phyloP scores from a whole-genome alignment of 2,888 invertebrate species.

The Philereme vetulata region DNA sequence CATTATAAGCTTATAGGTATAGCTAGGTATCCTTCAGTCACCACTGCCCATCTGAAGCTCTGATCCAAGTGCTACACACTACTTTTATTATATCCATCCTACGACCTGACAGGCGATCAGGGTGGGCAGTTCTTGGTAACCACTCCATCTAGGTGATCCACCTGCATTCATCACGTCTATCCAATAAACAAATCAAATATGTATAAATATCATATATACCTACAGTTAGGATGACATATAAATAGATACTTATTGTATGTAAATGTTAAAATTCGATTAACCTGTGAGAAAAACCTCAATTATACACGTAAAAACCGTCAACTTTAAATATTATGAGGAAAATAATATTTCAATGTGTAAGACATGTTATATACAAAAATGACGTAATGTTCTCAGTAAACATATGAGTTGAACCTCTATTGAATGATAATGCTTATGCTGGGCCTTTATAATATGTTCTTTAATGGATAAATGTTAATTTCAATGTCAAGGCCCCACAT shows the following conservation, averaged over 20 bases:
- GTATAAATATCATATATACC: too few relatives aligned
- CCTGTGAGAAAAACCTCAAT: not conserved
- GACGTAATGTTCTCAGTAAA: constrained; percentile 27
- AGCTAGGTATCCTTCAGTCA: too few relatives aligned
- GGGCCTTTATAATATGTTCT: constrained; percentile 17
- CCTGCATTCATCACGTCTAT: too few relatives aligned
- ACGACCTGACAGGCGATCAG: too few relatives aligned
- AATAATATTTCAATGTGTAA: not conserved
- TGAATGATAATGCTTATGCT: constrained; percentile 16
- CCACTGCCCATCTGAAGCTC: too few relatives aligned
- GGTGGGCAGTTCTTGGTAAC: too few relatives aligned
- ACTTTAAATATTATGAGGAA: not conserved
- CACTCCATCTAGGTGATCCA: too few relatives aligned
- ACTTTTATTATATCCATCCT: too few relatives aligned
- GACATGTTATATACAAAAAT: constrained; percentile 19
- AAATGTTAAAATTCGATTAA: not conserved
- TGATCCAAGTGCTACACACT: too few relatives aligned
- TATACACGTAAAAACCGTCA: not conserved
- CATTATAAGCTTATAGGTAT: too few relatives aligned
- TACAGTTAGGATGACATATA: too few relatives aligned
- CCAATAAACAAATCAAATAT: too few relatives aligned
- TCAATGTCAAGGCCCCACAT: constrained; percentile 18
- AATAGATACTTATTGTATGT: not conserved
- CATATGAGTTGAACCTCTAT: constrained; percentile 7
- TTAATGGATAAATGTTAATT: constrained; percentile 15